Percentiles rank a stretch among this genome's conserved stretches.
phyloP scores from a whole-genome alignment of 2,888 invertebrate species.

The Adelphocoris suturalis region DNA sequence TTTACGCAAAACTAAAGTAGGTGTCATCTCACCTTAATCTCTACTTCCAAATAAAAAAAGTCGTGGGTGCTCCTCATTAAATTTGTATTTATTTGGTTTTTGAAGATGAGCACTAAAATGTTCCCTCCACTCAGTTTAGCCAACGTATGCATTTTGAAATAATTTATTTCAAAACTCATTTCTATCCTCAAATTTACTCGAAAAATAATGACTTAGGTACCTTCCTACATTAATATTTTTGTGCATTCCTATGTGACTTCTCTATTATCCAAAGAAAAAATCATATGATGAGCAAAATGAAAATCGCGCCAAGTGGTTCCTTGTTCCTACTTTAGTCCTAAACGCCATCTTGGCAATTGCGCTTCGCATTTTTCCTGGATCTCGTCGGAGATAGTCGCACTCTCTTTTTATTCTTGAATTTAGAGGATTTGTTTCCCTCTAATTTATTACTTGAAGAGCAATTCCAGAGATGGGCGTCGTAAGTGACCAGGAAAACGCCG shows the following conservation, averaged over 20 bases:
- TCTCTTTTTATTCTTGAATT: neutral
- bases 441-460: neutral
- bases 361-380: neutral
- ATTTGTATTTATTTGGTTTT: too few relatives aligned
- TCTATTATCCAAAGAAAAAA: neutral
- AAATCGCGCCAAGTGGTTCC: slow-evolving; percentile 30
- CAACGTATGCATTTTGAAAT: too few relatives aligned
- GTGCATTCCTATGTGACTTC: neutral
- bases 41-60: too few relatives aligned
- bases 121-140: too few relatives aligned
- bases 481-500: slow-evolving; percentile 20
- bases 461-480: slow-evolving; percentile 10
- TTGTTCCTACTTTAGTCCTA: neutral
- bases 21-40: too few relatives aligned
- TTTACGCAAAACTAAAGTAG: too few relatives aligned
- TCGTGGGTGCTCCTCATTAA: too few relatives aligned
- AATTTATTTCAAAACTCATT: too few relatives aligned
- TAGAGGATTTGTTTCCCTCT: neutral
- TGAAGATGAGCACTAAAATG: too few relatives aligned
- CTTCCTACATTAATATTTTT: too few relatives aligned
- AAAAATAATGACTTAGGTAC: too few relatives aligned
- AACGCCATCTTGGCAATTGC: neutral
- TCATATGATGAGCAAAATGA: neutral
- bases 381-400: neutral
- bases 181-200: too few relatives aligned